phyloP scores from a whole-genome alignment of 2,888 invertebrate species.

The Frankliniella intonsa region DNA sequence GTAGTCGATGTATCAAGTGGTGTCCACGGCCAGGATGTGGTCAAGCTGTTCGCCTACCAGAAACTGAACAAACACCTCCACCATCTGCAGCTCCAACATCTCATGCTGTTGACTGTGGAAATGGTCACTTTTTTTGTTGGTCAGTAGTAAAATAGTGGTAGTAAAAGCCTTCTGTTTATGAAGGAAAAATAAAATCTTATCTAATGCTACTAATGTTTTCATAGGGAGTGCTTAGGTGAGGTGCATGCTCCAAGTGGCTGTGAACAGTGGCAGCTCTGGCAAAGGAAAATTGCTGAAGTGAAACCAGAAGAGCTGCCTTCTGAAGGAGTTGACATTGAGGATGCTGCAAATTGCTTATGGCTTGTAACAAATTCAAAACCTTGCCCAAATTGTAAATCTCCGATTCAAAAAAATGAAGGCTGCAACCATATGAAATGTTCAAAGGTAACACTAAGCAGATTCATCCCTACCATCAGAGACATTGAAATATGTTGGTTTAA shows the following conservation, averaged over 20 bases:
- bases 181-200: background rate
- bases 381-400: constrained; percentile 65
- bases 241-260: constrained; percentile 65
- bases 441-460: constrained; percentile 49
- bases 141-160: constrained; percentile 42
- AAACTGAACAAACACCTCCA: constrained; percentile 48
- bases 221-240: constrained; percentile 55
- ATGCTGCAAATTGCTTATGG: constrained; percentile 63
- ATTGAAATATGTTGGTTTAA: background rate
- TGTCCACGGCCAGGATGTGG: constrained; percentile 64
- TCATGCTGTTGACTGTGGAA: constrained; percentile 65
- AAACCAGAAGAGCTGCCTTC: constrained; percentile 58
- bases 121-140: constrained; percentile 67
- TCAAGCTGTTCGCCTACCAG: constrained; percentile 59
- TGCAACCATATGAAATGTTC: constrained; percentile 71
- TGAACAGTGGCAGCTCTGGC: constrained; percentile 59
- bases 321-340: constrained; percentile 52
- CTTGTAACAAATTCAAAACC: constrained; percentile 65
- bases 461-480: background rate
- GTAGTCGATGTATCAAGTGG: constrained; percentile 66
- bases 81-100: constrained; percentile 45
- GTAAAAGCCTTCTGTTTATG: background rate
- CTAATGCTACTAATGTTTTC: background rate
- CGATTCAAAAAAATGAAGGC: constrained; percentile 67
- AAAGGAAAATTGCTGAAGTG: constrained; percentile 57